Evolutionary conservation across 2,888 invertebrate species (phyloP).

Genomic region (Candidula unifasciata): DNA sequence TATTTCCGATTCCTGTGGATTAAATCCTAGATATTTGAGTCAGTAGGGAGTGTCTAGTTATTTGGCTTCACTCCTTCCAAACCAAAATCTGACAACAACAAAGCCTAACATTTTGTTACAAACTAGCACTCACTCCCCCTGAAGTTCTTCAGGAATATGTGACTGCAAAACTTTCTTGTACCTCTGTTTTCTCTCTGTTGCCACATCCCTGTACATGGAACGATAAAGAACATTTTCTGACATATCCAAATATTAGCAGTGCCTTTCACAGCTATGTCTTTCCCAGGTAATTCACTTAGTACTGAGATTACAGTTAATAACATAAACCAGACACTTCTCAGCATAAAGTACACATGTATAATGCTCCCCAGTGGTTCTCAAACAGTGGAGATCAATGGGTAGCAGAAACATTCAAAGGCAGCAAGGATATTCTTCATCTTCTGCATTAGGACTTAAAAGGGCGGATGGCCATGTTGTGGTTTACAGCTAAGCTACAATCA

Average conservation of each 20-base stretch:
- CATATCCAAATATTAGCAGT: neutral
- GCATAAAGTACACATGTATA: neutral
- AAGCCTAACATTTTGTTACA: neutral
- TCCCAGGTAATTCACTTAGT: neutral
- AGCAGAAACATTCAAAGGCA: too few species aligned
- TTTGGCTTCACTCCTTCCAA: too few species aligned
- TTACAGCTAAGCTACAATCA: too few species aligned
- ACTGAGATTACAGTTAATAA: neutral
- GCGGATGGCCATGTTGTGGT: too few species aligned
- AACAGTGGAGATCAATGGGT: neutral
- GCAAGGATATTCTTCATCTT: too few species aligned
- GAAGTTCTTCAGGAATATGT: slow-evolving; percentile 74
- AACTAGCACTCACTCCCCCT: slow-evolving; percentile 68
- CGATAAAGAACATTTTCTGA: slow-evolving; percentile 5
- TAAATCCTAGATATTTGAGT: too few species aligned
- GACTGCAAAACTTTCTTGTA: slow-evolving; percentile 64
- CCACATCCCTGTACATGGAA: slow-evolving; percentile 63
- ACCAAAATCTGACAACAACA: neutral
- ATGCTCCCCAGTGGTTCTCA: neutral
- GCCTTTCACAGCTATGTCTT: neutral
- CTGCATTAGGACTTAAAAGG: too few species aligned
- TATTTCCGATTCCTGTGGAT: too few species aligned
- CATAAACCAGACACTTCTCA: neutral
- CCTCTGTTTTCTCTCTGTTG: slow-evolving; percentile 67
- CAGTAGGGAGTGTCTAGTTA: too few species aligned